phyloP scores from a whole-genome alignment of 2,888 invertebrate species.

The Carcina quercana region DNA sequence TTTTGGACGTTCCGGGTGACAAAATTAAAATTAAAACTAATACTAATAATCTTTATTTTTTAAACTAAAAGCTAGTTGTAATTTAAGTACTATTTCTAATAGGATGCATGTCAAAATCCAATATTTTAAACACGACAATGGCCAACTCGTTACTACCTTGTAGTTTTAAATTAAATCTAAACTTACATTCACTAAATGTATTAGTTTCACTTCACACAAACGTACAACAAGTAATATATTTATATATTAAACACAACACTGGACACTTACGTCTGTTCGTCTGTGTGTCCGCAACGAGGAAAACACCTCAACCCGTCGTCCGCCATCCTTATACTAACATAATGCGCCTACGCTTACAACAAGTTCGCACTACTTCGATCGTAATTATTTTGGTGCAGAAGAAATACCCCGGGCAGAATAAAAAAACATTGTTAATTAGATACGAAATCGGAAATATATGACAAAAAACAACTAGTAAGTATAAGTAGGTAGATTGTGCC shows the following conservation, averaged over 20 bases:
- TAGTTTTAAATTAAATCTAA: neutral
- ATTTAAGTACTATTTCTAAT: no score
- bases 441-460: neutral
- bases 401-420: neutral
- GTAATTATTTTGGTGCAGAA: slow-evolving; percentile 5
- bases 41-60: no score
- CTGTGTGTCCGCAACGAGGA: slow-evolving; percentile 42
- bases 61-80: no score
- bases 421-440: neutral
- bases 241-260: slow-evolving; percentile 27
- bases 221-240: neutral
- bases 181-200: neutral
- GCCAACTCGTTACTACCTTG: neutral
- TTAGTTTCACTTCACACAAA: neutral
- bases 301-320: slow-evolving; percentile 34
- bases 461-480: neutral
- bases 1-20: no score
- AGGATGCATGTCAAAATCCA: neutral
- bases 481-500: neutral
- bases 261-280: slow-evolving; percentile 54
- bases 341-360: slow-evolving; percentile 47
- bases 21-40: no score
- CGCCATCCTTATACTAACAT: slow-evolving; percentile 48
- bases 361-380: slow-evolving; percentile 16
- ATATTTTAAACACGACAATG: neutral